Base-by-base conservation (phyloP, 2,113 vertebrate genomes). In the Zeus faber region DNA sequence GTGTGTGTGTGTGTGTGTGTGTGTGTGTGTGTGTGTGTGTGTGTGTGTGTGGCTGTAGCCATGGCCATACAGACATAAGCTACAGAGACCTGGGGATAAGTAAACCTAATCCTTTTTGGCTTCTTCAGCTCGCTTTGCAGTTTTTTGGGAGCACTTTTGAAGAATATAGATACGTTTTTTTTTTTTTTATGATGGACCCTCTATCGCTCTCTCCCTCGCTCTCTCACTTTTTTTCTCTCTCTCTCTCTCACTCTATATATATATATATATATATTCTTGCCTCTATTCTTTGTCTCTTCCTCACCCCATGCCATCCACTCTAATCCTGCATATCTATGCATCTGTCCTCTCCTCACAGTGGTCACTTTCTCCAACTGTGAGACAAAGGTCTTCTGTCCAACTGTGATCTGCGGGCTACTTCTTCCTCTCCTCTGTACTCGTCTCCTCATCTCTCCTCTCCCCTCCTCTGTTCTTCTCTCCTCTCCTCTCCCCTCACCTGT, bases 251-350 rank as follows among this genome's bases (percentile, higher is more conserved):
- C 31, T 33, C 31, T 33, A 7, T 33, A 7, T 2, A n/a, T n/a
- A n/a, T n/a, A n/a, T n/a, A n/a, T 68, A 67, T 54, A 67, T 58
- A 33, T 62, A 41, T 17, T 57, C 48, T 33, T 31, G 2, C 24
- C 10, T 17, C 10, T 4, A 7, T 22, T 43, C 5, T 43, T 24
- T 22, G 6, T 23, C 21, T 54, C 24, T 39, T 9, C 24, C 7
- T 40, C 22, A 17, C 24, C 5, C 21, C 13, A 2, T 16, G 13
- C 20, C 11, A 3, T 26, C 18, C 40, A 25, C 11, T 72, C 46
- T 62, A 75, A 75, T 80, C 66, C 62, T 60, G 64, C 55, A 46
- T 54, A 65, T 70, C 72, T 70, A 69, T 78, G 58, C 56, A 56
- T 67, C 67, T 54, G 44, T 67, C 53, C 33, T 62, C 43, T 62